A percentile compares a stretch with the other conserved stretches of the same genome.
Conservation (phyloP, 30 jellyfish, hydroid and myxozoan genomes). For the Chrysaora quinquecirrha region DNA sequence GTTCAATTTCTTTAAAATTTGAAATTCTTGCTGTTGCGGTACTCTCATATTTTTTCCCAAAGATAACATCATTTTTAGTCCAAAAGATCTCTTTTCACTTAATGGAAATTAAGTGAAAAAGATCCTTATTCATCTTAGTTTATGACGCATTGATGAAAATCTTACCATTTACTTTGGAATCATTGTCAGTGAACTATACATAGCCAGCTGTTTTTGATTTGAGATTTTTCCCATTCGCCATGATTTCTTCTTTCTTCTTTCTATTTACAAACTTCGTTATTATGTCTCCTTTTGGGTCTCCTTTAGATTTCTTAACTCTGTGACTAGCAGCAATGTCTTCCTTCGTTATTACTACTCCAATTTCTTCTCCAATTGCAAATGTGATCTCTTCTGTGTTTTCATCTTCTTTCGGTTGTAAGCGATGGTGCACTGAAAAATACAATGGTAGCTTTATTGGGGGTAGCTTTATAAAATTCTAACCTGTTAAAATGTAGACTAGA, state of each 20-base stretch:
- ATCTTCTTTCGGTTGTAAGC: too few species aligned
- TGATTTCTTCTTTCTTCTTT: neutral
- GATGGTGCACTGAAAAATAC: too few species aligned
- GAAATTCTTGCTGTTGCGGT: neutral
- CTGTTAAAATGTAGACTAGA: too few species aligned
- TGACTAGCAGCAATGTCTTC: constrained; percentile 4
- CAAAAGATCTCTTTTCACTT: neutral
- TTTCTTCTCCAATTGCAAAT: neutral
- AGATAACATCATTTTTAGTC: neutral
- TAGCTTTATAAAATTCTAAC: too few species aligned
- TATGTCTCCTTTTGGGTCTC: neutral
- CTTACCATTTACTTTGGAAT: neutral
- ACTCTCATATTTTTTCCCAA: neutral
- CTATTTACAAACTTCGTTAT: neutral
- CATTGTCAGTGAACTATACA: neutral
- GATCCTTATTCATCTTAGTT: neutral
- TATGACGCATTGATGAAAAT: neutral
- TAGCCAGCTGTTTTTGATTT: neutral
- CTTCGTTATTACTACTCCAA: neutral
- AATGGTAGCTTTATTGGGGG: too few species aligned
- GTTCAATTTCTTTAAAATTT: neutral
- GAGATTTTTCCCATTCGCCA: neutral
- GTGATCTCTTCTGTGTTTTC: neutral
- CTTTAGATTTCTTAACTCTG: neutral
- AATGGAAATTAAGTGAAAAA: neutral